Base-by-base conservation (phyloP, 1,140 invertebrate genomes). In the Brachionus rotundiformis region DNA sequence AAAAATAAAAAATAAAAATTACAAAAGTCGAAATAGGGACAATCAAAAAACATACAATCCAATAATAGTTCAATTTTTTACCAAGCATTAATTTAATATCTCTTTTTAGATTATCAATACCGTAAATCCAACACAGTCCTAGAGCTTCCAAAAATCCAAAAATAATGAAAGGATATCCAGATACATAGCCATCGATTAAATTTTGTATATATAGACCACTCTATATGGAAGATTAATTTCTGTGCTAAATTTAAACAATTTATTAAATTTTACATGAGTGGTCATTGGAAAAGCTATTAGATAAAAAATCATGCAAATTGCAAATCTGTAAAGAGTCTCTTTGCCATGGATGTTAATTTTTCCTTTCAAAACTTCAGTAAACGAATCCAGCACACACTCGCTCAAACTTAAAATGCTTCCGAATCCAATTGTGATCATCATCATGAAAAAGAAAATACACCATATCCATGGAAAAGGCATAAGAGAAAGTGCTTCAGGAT, bases 381-480 rank as follows among this genome's bases (percentile, higher is more conserved):
- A 27, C n/a, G 79, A 65, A 16, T 63, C 54, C 10, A 81, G 13
- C 1, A 81, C 61, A 39, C 54, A 65, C 41, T 81, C 79, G 23
- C n/a, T 71, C 25, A 71, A 47, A 49, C 54, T 65, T 3, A 81
- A 23, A 7, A 65, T 68, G 44, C 61, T 71, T 88, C 98, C 96
- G 61, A 98, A 90, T 27, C 95, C 97, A 47, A 99, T 93, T 81
- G 98, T 93, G 2, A 98, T 90, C 63, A 99, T 91, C 97, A 99
- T 99, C 83, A 98, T 92, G 90, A 99, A 99, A 89, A 99, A 99
- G 3, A 98, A 90, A 83, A 95, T 93, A 0, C 96, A 93, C 97
- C 97, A 99, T 13, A 98, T 87, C 0, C 95, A 93, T 19, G 96
- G 93, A 25, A 95, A 93, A 0, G 96, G 96, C n/a, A 99, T 90